These are phyloP conservation scores for Nineta flava DNA, from an alignment of 2,888 invertebrate genomes.

Conservation along the genomic window DNA sequence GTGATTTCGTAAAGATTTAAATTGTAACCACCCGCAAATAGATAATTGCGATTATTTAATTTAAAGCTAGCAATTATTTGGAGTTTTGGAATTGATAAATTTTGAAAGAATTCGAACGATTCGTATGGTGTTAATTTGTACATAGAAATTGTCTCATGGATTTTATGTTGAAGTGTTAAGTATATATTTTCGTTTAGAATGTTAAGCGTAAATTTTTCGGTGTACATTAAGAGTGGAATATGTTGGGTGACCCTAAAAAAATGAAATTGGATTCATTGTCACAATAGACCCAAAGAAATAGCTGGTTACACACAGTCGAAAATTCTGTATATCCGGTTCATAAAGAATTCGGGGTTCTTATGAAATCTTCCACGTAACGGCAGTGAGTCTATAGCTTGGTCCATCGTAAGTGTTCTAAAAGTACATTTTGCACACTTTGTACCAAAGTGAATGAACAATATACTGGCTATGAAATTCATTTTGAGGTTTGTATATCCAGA, in stretches of 20 bases:
- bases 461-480: too few species aligned
- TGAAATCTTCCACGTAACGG: too few species aligned
- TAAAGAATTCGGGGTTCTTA: too few species aligned
- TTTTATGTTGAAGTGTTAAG: conserved; percentile 21
- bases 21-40: conserved; percentile 23
- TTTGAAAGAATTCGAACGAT: conserved; percentile 18
- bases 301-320: too few species aligned
- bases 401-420: too few species aligned
- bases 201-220: conserved; percentile 18
- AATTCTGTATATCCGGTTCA: too few species aligned
- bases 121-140: conserved; percentile 16
- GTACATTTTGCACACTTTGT: too few species aligned
- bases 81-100: conserved; percentile 17
- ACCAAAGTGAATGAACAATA: too few species aligned
- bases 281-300: too few species aligned
- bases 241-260: conserved; percentile 20
- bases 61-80: conserved; percentile 21
- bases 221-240: conserved; percentile 16
- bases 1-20: conserved; percentile 12
- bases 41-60: conserved; percentile 22
- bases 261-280: too few species aligned
- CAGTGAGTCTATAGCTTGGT: too few species aligned
- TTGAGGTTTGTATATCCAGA: too few species aligned
- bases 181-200: conserved; percentile 16
- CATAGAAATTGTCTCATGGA: conserved; percentile 15